A percentile compares a stretch with the other conserved stretches of the same genome.
These are phyloP conservation scores for Crotalus tigris DNA, from an alignment of 2,113 vertebrate genomes.

Conservation along the genomic window DNA sequence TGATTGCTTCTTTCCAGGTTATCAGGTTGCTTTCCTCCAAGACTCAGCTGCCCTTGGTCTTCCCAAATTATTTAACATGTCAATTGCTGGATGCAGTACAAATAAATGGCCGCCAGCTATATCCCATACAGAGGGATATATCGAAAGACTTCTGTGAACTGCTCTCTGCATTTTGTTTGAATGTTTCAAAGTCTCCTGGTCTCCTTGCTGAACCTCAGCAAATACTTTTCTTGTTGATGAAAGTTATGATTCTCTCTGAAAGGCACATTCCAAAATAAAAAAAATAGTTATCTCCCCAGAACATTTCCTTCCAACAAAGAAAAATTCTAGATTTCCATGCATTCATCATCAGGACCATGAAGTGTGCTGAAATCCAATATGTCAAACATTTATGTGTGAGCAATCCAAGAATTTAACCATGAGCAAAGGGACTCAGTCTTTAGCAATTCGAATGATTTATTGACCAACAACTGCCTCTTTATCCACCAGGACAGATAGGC, in stretches of 20 bases:
- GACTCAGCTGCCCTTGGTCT: slow-evolving; percentile 37
- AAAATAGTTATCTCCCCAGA: slow-evolving; percentile 49
- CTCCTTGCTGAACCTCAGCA: neutral
- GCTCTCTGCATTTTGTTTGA: neutral
- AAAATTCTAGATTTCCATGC: slow-evolving; percentile 47
- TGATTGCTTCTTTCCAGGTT: slow-evolving; percentile 9
- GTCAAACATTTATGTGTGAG: slow-evolving; percentile 32
- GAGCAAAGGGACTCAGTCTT: slow-evolving; percentile 2
- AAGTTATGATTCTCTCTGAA: slow-evolving; percentile 19
- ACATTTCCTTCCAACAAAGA: slow-evolving; percentile 22
- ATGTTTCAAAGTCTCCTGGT: neutral
- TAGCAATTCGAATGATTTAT: slow-evolving; percentile 23
- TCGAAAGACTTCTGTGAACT: slow-evolving; percentile 14
- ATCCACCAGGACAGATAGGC: neutral
- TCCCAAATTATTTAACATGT: slow-evolving; percentile 28
- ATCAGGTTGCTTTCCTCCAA: slow-evolving; percentile 15
- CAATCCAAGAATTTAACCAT: slow-evolving; percentile 27
- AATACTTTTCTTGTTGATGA: slow-evolving; percentile 6
- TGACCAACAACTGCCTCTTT: slow-evolving; percentile 1
- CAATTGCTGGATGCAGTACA: slow-evolving; percentile 21
- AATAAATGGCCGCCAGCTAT: slow-evolving; percentile 15
- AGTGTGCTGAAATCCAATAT: slow-evolving; percentile 45
- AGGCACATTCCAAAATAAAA: slow-evolving; percentile 42
- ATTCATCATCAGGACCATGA: slow-evolving; percentile 31
- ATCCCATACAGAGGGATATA: slow-evolving; percentile 5